A percentile compares a stretch with the other conserved stretches of the same genome.
Evolutionary conservation across 2,113 vertebrate genomes (phyloP).

Genomic region (Nothocercus julius): DNA sequence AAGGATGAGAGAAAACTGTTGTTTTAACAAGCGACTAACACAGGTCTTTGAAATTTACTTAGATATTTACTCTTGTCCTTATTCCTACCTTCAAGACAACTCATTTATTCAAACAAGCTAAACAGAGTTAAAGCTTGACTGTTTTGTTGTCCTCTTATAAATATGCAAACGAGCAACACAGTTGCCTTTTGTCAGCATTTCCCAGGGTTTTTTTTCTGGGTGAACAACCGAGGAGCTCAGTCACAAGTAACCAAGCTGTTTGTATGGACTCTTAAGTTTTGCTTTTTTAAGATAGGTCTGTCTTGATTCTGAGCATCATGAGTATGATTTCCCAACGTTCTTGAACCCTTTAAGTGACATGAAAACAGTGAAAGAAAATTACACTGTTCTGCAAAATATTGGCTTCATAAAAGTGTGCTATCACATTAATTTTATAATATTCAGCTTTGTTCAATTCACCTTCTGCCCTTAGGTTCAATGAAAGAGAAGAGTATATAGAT

Average conservation of each 20-base stretch:
- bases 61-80: background rate
- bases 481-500: background rate
- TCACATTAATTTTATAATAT: background rate
- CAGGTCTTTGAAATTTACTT: background rate
- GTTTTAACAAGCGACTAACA: background rate
- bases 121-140: background rate
- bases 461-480: background rate
- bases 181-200: conserved; percentile 36
- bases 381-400: background rate
- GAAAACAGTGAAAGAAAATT: background rate
- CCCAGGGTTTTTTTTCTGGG: background rate
- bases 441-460: background rate
- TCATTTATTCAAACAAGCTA: background rate
- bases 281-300: background rate
- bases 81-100: background rate
- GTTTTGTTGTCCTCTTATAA: background rate
- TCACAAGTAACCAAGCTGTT: background rate
- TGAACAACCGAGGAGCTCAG: background rate
- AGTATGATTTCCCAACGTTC: background rate
- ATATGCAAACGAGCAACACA: background rate
- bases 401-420: background rate
- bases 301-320: background rate
- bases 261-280: background rate
- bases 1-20: background rate
- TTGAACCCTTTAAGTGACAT: background rate